These are phyloP conservation scores for Ceratotherium simum DNA, from an alignment of 2,113 vertebrate species.

Conservation along the genomic window DNA sequence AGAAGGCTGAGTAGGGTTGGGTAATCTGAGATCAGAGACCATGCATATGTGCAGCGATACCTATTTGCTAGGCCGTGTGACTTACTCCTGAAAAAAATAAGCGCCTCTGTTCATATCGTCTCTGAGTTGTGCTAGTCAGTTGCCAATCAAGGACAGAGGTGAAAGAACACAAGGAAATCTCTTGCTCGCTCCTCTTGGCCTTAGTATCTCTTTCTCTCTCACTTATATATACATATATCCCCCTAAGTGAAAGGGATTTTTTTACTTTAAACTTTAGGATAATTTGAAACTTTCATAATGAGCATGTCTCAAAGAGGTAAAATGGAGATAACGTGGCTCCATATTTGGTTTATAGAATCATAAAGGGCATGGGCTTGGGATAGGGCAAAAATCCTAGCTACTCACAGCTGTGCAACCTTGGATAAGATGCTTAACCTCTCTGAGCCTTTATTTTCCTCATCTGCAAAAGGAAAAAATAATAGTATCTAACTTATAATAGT, in stretches of 20 bases:
- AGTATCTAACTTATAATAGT: neutral
- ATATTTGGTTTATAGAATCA: neutral
- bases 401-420: neutral
- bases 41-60: neutral
- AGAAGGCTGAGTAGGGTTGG: neutral
- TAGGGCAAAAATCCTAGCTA: neutral
- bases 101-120: neutral
- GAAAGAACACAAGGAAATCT: neutral
- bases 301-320: slow-evolving; percentile 8
- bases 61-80: neutral
- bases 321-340: neutral
- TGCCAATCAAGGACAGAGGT: neutral
- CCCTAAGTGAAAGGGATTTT: neutral
- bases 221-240: neutral
- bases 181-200: neutral
- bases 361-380: neutral
- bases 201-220: neutral
- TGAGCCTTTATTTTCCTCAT: neutral
- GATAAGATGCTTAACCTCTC: neutral
- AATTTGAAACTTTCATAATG: neutral
- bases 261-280: neutral
- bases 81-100: neutral
- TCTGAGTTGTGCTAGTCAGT: neutral
- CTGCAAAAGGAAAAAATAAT: neutral
- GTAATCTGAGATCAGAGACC: neutral